Base-by-base conservation (phyloP, 2,113 vertebrate genomes). In the Uropsilus gracilis region DNA sequence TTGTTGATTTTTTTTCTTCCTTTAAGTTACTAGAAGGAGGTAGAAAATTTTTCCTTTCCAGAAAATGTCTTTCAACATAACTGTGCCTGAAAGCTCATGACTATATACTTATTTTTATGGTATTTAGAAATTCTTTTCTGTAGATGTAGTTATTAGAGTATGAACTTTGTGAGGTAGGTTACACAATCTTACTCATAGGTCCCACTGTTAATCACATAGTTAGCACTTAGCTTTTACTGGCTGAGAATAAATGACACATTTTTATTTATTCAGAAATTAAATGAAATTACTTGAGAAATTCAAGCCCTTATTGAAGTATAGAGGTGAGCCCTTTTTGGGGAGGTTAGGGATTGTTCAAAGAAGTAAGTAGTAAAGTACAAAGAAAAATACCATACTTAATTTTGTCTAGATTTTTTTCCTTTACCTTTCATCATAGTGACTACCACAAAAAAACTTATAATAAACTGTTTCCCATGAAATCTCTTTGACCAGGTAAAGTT, bases 1-100 rank as follows among this genome's bases (percentile, higher is more conserved):
- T 30, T 88, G 26, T 78, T 83, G 18, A 30, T 69, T 88, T 81
- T 9, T 39, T 89, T 86, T 83, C n/a, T 85, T 95, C 8, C 48
- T 26, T 94, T 81, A 82, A 84, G 17, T 53, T 53, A 53, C 10
- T 9, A 17, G 17, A 88, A 39, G 6, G 7, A 34, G 5, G 7
- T 75, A 42, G 28, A 63, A 6, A 76, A 55, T 63, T 80, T 39
- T 18, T 72, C 16, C 18, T 66, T 84, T 90, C 46, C 5, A 28
- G 46, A 5, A 61, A 32, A n/a, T 81, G 30, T 68, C 39, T 69
- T 7, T 44, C 7, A 48, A 26, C 5, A 22, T 2, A 6, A 11
- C 2, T n/a, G 12, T 28, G 24, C 17, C 34, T 13, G 1, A 84
- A 80, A 53, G 9, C 16, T 11, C 9, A 20, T 24, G 69, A 44